Base-by-base conservation (phyloP, 2,113 vertebrate species). In the Phocoena phocoena region DNA sequence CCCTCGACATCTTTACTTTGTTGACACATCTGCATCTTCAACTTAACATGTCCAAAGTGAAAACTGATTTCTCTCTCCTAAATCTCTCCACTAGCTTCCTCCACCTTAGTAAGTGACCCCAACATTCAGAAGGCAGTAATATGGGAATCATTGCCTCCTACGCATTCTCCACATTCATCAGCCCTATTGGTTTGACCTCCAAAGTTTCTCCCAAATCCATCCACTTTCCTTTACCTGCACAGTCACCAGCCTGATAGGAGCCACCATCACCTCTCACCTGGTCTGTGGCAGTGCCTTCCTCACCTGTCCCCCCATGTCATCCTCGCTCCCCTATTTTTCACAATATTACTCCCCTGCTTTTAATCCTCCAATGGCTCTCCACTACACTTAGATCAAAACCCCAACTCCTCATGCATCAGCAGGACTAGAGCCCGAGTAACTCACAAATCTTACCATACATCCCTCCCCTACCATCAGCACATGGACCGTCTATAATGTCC, bases 221-320 rank as follows among this genome's bases (percentile, higher is more conserved):
- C 47, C 4, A 12, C 6, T 65, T 53, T 23, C 41, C 41, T 58
- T 28, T 20, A 26, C 13, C 44, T 18, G 1, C 14, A 81, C 2
- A 8, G 6, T 3, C 21, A 3, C 38, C n/a, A 12, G 3, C 23
- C 36, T 14, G 28, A 12, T 0, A 4, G 0, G 20, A 58, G 26
- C 86, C 65, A 12, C 36, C 4, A 25, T 6, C n/a, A 9, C 47
- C 8, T 62, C 60, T 68, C n/a, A 6, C 21, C 21, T 55, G 47
- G 20, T 5, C 55, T 11, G 1, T 3, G 62, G 47, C 53, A 53
- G 38, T 0, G 6, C 68, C 62, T 55, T 28, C 74, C 28, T 44
- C 68, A 12, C n/a, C 41, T 2, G 44, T 0, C 33, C 53, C 38
- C 7, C 13, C 25, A 9, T 31, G 28, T 25, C 12, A 21, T 26